Evolutionary conservation across 2,113 vertebrate species (phyloP).

Genomic region (Leucoraja erinaceus): DNA sequence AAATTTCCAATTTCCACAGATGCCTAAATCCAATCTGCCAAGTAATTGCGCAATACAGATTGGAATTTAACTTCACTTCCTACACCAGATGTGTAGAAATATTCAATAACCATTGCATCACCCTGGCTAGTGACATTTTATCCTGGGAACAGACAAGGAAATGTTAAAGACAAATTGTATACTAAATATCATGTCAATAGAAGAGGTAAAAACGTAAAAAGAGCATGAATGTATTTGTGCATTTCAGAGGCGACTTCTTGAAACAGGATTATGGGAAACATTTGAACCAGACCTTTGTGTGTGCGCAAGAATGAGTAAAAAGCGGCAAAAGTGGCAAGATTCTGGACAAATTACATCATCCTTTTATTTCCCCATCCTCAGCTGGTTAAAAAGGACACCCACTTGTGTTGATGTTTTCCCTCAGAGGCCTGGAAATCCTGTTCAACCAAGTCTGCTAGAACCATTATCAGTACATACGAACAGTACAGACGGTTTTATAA

Average conservation of each 20-base stretch:
- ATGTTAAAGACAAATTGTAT: neutral
- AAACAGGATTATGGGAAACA: neutral
- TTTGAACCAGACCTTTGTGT: neutral
- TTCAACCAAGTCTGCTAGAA: neutral
- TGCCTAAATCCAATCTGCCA: neutral
- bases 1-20: neutral
- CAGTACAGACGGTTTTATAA: neutral
- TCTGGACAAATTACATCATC: neutral
- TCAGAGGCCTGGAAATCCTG: neutral
- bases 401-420: neutral
- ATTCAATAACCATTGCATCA: neutral
- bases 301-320: neutral
- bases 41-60: neutral
- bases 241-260: neutral
- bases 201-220: neutral
- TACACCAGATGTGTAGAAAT: neutral
- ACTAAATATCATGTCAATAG: neutral
- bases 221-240: neutral
- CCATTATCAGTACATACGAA: neutral
- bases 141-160: neutral
- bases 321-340: neutral
- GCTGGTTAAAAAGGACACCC: neutral
- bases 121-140: neutral
- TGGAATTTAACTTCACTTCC: neutral
- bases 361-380: neutral